Conservation (phyloP, 2,797 vertebrate genomes). For the Thripadectes ignobilis region DNA sequence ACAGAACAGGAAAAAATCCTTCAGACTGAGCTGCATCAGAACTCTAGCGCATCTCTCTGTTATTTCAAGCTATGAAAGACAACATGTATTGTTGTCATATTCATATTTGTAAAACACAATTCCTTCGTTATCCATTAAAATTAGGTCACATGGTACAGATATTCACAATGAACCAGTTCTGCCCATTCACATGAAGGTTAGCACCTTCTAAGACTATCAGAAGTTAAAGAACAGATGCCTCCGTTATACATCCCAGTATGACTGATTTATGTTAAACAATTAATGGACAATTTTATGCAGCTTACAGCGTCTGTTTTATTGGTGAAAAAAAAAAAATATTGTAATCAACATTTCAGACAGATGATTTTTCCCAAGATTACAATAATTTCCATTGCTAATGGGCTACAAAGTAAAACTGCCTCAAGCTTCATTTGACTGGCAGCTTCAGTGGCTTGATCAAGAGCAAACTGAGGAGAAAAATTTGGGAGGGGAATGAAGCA, state of each 20-base stretch:
- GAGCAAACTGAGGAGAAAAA: neutral
- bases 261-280: neutral
- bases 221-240: neutral
- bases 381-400: neutral
- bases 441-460: neutral
- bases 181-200: neutral
- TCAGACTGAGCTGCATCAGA: neutral
- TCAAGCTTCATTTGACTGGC: neutral
- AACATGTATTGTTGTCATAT: neutral
- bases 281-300: neutral
- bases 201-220: neutral
- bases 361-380: neutral
- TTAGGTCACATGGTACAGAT: neutral
- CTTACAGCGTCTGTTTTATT: neutral
- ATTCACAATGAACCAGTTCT: neutral
- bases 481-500: accelerated
- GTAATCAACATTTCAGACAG: neutral
- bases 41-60: neutral
- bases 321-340: neutral
- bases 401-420: neutral
- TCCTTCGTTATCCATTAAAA: neutral
- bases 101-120: neutral
- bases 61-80: neutral
- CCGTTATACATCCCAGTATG: neutral
- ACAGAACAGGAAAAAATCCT: neutral